Base-by-base conservation (phyloP, 2,113 vertebrate genomes). In the Chaetops frenatus region DNA sequence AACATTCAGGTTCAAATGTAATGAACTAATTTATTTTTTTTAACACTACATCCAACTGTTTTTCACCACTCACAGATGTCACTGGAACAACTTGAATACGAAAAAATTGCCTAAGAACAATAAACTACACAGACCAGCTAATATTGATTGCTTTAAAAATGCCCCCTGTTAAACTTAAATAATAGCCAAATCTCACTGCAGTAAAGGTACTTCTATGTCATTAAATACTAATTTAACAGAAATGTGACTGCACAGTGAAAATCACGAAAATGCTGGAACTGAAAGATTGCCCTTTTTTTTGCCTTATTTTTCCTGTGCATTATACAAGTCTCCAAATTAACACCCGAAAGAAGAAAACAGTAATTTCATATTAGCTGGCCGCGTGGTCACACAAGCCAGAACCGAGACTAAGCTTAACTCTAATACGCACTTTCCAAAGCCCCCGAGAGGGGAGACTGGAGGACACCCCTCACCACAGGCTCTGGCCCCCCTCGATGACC, bases 401-500 rank as follows among this genome's bases (percentile, higher is more conserved):
- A 9, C 48, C 6, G 33, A 29, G 62, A 38, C 35, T 70, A 29
- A 35, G 23, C 60, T 71, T 42, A 88, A 76, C 48, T 27, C 38
- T 28, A 50, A 38, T 1, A n/a, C 0, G 1, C 10, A 0, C 60
- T 74, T 87, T 11, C 48, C 36, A 8, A 62, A 18, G 12, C 5
- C 33, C 5, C 3, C 9, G 38, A 40, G 62, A 42, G 9, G 18
- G 13, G 14, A 60, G 11, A 6, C 23, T 16, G 50, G 45, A 50
- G 21, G 57, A 40, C 0, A 0, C 12, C 35, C 81, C 96, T 98
- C 98, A 98, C 98, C 98, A 98, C 64, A 98, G 97, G 97, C 98
- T 98, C 98, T 99, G 98, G 92, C 98, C 98, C 36, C 98, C 98
- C 79, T 99, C 98, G 79, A 98, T 98, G 98, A 98, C 98, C 98